Conservation (phyloP, 1,140 invertebrate species). For the Diabrotica virgifera region DNA sequence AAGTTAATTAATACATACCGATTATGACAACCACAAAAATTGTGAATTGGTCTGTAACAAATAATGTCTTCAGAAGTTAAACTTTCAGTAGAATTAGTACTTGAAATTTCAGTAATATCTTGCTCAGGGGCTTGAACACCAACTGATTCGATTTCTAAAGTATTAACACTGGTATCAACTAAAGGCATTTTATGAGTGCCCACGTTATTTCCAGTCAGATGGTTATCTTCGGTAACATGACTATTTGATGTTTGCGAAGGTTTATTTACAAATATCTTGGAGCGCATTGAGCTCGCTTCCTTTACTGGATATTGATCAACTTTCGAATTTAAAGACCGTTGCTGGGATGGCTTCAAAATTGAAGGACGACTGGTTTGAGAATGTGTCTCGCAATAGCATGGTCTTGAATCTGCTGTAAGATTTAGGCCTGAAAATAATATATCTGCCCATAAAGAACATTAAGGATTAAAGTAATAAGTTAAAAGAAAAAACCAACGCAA, state of each 20-base stretch:
- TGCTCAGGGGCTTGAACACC: conserved; percentile 5
- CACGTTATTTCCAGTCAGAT: too few relatives aligned
- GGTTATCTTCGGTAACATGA: background rate
- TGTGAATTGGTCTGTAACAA: background rate
- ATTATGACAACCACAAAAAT: background rate
- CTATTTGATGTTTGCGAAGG: background rate
- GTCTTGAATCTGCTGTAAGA: too few relatives aligned
- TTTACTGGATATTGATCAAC: background rate
- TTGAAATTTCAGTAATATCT: background rate
- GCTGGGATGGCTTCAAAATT: background rate
- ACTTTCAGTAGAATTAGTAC: background rate
- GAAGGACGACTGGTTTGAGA: conserved; percentile 12
- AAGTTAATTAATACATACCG: too few relatives aligned
- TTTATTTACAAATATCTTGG: background rate
- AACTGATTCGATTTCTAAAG: background rate
- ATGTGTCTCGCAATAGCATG: conserved; percentile 8
- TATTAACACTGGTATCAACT: conserved; percentile 11
- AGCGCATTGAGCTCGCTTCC: background rate
- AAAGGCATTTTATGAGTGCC: background rate
- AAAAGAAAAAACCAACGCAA: too few relatives aligned
- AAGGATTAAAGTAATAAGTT: too few relatives aligned
- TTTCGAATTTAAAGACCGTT: background rate
- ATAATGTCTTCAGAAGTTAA: background rate
- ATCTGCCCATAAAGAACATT: too few relatives aligned
- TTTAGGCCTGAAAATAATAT: too few relatives aligned